A percentile compares a stretch with the other conserved stretches of the same genome.
These are phyloP conservation scores for Vombatus ursinus DNA, from an alignment of 2,113 vertebrate genomes.

Conservation along the genomic window DNA sequence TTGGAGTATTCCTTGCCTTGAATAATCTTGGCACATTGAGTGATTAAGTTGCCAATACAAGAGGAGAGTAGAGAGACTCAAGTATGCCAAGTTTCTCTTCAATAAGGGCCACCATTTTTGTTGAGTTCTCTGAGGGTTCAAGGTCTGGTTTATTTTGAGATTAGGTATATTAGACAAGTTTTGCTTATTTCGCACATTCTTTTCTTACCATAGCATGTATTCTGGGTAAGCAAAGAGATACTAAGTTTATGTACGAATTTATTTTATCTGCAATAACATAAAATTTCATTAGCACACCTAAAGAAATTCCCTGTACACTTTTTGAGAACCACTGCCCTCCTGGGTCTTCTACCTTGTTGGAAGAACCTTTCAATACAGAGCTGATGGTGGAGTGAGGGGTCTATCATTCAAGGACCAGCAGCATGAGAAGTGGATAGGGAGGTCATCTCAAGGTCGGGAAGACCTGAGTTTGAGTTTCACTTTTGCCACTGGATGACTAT, in stretches of 20 bases:
- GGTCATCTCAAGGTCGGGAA: background rate
- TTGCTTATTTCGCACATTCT: background rate
- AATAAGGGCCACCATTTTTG: background rate
- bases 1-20: background rate
- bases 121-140: background rate
- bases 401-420: background rate
- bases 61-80: background rate
- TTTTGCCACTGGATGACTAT: background rate
- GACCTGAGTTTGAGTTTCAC: background rate
- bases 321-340: background rate
- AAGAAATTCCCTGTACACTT: background rate
- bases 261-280: background rate
- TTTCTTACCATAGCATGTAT: background rate
- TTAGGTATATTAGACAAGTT: background rate
- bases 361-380: background rate
- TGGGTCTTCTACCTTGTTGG: background rate
- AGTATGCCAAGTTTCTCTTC: background rate
- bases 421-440: background rate
- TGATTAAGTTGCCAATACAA: background rate
- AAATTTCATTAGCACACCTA: background rate
- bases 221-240: background rate
- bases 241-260: background rate
- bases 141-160: background rate
- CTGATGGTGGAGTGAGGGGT: background rate
- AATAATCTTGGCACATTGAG: background rate